Percentiles rank a stretch among this genome's conserved stretches.
Conservation (phyloP, 1,140 invertebrate species). For the Drosophila nigrodunni region DNA sequence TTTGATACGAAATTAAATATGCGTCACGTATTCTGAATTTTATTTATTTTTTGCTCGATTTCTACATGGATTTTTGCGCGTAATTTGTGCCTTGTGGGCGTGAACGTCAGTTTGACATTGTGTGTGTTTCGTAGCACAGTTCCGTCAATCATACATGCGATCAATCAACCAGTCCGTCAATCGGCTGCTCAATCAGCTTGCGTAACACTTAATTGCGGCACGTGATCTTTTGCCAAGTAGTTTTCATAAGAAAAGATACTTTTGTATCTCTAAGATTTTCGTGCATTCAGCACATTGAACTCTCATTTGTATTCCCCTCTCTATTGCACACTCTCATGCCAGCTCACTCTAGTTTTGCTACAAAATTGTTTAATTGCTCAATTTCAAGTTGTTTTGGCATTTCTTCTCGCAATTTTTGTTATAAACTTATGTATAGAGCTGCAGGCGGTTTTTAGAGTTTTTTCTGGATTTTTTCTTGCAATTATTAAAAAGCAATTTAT, state of each 20-base stretch:
- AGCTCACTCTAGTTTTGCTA: background rate
- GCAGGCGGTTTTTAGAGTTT: conserved; percentile 41
- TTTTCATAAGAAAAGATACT: background rate
- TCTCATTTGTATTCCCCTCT: conserved; percentile 4
- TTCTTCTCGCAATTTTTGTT: conserved; percentile 25
- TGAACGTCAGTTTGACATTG: conserved; percentile 39
- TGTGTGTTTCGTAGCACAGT: conserved; percentile 61
- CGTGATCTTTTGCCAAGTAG: conserved; percentile 47
- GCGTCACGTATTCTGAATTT: conserved; percentile 55
- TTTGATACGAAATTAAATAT: conserved; percentile 55
- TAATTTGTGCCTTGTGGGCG: conserved; percentile 53
- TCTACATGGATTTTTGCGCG: conserved; percentile 60
- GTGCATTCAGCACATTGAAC: conserved; percentile 65
- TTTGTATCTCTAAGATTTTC: conserved; percentile 28
- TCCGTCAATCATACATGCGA: conserved; percentile 70
- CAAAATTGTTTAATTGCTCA: conserved; percentile 59
- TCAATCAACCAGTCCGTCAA: conserved; percentile 8
- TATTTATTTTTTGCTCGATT: conserved; percentile 25
- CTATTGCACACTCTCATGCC: background rate
- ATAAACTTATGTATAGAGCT: conserved; percentile 39
- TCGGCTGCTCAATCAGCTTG: conserved; percentile 42
- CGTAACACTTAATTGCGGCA: conserved; percentile 54
- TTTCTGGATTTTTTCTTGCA: conserved; percentile 18
- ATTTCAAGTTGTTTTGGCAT: conserved; percentile 52
- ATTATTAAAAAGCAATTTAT: conserved; percentile 61